Evolutionary conservation across 2,797 vertebrate species (phyloP).

Genomic region (Protonibea diacanthus): DNA sequence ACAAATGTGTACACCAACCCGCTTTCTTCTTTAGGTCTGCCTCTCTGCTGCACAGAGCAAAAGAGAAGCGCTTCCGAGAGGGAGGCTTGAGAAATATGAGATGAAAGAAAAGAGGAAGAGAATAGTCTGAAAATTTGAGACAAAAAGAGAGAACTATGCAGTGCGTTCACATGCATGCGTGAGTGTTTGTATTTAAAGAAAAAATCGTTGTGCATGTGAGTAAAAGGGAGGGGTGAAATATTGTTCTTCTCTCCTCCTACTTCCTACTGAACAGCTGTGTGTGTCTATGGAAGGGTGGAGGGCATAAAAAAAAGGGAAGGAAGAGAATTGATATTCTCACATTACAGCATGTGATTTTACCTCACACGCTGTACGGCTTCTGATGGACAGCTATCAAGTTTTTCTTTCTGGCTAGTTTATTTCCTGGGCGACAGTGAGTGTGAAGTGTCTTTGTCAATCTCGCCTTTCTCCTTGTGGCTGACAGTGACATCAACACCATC

Average conservation of each 20-base stretch:
- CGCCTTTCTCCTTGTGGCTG: slow-evolving; percentile 41
- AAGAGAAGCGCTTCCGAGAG: slow-evolving; percentile 6
- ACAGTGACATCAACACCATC: slow-evolving; percentile 55
- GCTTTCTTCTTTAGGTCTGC: slow-evolving; percentile 3
- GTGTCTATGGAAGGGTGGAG: slow-evolving; percentile 41
- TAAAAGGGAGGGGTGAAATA: slow-evolving; percentile 47
- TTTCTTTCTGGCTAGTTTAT: slow-evolving; percentile 11
- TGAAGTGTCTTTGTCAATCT: slow-evolving; percentile 59
- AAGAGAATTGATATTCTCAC: slow-evolving; percentile 55
- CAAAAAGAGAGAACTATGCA: slow-evolving; percentile 54
- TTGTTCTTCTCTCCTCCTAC: slow-evolving; percentile 63
- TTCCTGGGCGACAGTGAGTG: slow-evolving; percentile 39
- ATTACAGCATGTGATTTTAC: slow-evolving; percentile 43
- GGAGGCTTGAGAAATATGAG: slow-evolving; percentile 41
- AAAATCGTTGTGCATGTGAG: slow-evolving; percentile 38
- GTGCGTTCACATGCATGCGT: background rate
- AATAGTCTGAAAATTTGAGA: slow-evolving; percentile 37
- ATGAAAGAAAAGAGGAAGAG: slow-evolving; percentile 67
- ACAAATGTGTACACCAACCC: background rate
- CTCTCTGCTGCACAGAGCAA: background rate
- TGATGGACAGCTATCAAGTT: slow-evolving; percentile 48
- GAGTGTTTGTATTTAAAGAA: slow-evolving; percentile 48
- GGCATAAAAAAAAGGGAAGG: slow-evolving; percentile 71
- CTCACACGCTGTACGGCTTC: slow-evolving; percentile 26
- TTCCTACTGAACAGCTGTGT: slow-evolving; percentile 65